phyloP scores from a whole-genome alignment of 2,113 vertebrate species.

The Callaeas wilsoni region DNA sequence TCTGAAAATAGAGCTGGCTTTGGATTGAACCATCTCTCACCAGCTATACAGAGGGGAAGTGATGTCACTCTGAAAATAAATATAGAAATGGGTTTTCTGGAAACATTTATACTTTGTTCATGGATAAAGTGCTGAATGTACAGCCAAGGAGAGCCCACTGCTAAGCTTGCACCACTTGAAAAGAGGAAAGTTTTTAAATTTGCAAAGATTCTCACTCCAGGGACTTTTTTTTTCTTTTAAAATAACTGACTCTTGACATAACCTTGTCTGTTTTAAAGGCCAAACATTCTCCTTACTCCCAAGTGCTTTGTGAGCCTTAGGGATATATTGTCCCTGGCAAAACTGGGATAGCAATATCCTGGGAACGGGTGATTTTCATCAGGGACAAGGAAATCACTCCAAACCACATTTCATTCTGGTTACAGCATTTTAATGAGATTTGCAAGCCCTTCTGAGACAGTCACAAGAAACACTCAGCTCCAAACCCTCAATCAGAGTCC shows the following conservation, averaged over 20 bases:
- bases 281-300: slow-evolving; percentile 43
- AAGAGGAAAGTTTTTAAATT: slow-evolving; percentile 9
- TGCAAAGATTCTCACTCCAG: neutral
- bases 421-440: slow-evolving; percentile 41
- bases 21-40: neutral
- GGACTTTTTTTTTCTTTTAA: neutral
- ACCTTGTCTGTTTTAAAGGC: slow-evolving; percentile 42
- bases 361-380: slow-evolving; percentile 50
- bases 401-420: slow-evolving; percentile 59
- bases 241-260: slow-evolving; percentile 54
- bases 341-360: slow-evolving; percentile 35
- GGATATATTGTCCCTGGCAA: slow-evolving; percentile 56
- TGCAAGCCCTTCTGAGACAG: slow-evolving; percentile 4
- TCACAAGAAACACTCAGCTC: neutral
- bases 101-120: slow-evolving; percentile 51
- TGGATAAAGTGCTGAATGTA: slow-evolving; percentile 29
- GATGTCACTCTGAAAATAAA: slow-evolving; percentile 59
- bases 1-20: slow-evolving; percentile 20
- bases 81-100: slow-evolving; percentile 51
- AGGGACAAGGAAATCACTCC: slow-evolving; percentile 38
- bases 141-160: slow-evolving; percentile 19
- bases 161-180: slow-evolving; percentile 19
- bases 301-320: slow-evolving; percentile 33
- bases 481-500: neutral
- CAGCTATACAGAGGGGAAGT: slow-evolving; percentile 14